Base-by-base conservation (phyloP, 2,888 invertebrate species). In the Scelioninae gen. 2 region DNA sequence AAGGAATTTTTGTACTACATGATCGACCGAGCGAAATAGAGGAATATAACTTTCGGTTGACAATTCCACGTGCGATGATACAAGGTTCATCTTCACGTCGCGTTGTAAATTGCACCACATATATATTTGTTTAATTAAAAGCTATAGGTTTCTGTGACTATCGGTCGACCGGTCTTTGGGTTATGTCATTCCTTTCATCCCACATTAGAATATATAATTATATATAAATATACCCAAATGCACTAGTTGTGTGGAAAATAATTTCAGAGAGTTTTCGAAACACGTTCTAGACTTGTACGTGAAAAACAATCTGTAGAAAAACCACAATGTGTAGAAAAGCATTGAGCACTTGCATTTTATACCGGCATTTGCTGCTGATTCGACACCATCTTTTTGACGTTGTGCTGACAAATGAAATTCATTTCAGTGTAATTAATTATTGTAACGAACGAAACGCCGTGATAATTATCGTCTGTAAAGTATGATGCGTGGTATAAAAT, bases 1-100 rank as follows among this genome's bases (percentile, higher is more conserved):
- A 74, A 70, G 67, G 67, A 74, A 69, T 74, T 70, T 74, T 74
- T 74, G 74, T 74, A 74, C 74, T 74, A 74, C 65, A 11, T 69
- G 61, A 48, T 74, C 70, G 74, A 74, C 74, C 69, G 74, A 74
- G 70, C 65, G 74, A 74, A 74, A 64, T 74, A 65, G 74, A 74
- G 74, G 74, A 74, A 41, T 67, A 67, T 61, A 74, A 64, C 65
- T 70, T 74, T 74, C 37, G 33, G 41, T 43, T 68, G 52, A 53
- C 57, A 48, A 61, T 48, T 43, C 58, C 33, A 31, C 48, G 45
- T 16, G 22, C 33, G 48, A 68, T 16, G 68, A 60, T 65, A 50
- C 48, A 60, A 60, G 13, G 60, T 60, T 41, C 48, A 39, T 63
- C 46, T 11, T 5, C 43, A 39, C 22, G 16, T 33, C 22, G 41